Conservation (phyloP, 2,797 vertebrate genomes). For the Microctenopoma steveboyesi region DNA sequence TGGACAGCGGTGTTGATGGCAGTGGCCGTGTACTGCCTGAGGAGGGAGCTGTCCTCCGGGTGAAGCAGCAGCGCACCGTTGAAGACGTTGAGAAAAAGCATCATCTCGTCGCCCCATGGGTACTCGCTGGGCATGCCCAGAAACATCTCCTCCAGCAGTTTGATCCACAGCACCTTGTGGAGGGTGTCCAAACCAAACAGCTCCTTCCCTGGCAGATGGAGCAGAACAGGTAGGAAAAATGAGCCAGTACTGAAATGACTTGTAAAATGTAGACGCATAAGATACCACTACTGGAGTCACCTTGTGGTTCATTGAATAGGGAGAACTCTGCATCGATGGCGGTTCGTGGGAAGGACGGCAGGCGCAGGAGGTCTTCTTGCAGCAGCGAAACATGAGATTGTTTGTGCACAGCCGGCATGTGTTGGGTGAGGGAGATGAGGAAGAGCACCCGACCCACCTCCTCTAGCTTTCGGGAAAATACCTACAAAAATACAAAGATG, state of each 20-base stretch:
- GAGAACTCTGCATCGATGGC: slow-evolving; percentile 98
- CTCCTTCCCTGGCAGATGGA: slow-evolving; percentile 87
- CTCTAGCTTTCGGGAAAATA: slow-evolving; percentile 97
- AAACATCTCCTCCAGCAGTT: slow-evolving; percentile 98
- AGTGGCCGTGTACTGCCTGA: slow-evolving; percentile 95
- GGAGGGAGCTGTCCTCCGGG: slow-evolving; percentile 95
- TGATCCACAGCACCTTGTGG: slow-evolving; percentile 99
- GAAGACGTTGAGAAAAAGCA: slow-evolving; percentile 98
- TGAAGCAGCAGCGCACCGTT: slow-evolving; percentile 96
- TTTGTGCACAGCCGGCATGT: slow-evolving; percentile 94
- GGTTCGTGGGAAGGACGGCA: slow-evolving; percentile 96
- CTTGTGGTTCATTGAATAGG: slow-evolving; percentile 94
- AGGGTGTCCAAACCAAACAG: slow-evolving; percentile 97
- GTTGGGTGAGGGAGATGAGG: slow-evolving; percentile 96
- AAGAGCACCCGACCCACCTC: slow-evolving; percentile 97
- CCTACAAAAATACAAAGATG: slow-evolving; percentile 74
- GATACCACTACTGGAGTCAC: slow-evolving; percentile 64
- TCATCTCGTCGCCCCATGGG: slow-evolving; percentile 99
- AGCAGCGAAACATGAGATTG: slow-evolving; percentile 98
- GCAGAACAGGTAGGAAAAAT: neutral
- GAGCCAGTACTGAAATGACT: neutral
- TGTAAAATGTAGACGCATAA: too few species aligned
- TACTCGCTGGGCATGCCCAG: slow-evolving; percentile 99
- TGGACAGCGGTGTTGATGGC: slow-evolving; percentile 98
- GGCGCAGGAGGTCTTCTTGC: slow-evolving; percentile 95